A percentile compares a stretch with the other conserved stretches of the same genome.
Evolutionary conservation across 2,888 invertebrate genomes (phyloP).

Genomic region (Parnassius orleans): DNA sequence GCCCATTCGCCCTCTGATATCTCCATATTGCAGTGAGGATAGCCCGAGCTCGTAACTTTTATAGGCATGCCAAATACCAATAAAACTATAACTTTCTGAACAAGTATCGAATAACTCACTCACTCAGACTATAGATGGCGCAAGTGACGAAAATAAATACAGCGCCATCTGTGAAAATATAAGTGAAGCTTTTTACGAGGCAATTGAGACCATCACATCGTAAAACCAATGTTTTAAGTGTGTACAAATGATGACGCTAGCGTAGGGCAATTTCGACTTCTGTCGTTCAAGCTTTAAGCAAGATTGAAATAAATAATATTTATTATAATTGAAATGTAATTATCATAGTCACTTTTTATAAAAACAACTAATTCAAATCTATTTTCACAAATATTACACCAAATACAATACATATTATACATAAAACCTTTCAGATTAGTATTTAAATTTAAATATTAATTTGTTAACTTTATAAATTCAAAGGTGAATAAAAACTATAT

Average conservation of each 20-base stretch:
- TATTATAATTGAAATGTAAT: no score
- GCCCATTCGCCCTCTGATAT: slow-evolving; percentile 76
- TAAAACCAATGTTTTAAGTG: slow-evolving; percentile 72
- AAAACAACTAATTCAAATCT: no score
- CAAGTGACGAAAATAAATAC: slow-evolving; percentile 40
- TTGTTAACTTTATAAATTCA: no score
- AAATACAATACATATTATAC: no score
- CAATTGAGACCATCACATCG: slow-evolving; percentile 69
- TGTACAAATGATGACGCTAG: slow-evolving; percentile 72
- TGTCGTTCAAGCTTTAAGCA: slow-evolving; percentile 21
- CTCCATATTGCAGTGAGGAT: slow-evolving; percentile 72
- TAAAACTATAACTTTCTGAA: slow-evolving; percentile 67
- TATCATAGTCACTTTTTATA: no score
- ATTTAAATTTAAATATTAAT: no score
- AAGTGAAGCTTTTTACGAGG: slow-evolving; percentile 70
- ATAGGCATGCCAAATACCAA: slow-evolving; percentile 70
- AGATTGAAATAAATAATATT: no score
- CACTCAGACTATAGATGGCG: slow-evolving; percentile 64
- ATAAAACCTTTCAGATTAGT: no score
- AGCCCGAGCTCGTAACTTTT: slow-evolving; percentile 76
- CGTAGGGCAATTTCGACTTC: slow-evolving; percentile 50
- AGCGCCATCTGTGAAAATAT: slow-evolving; percentile 71
- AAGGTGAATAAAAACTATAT: no score
- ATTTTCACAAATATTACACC: no score
- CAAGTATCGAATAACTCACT: slow-evolving; percentile 47